Base-by-base conservation (phyloP, 2,888 invertebrate species). In the Pandemis heparana region DNA sequence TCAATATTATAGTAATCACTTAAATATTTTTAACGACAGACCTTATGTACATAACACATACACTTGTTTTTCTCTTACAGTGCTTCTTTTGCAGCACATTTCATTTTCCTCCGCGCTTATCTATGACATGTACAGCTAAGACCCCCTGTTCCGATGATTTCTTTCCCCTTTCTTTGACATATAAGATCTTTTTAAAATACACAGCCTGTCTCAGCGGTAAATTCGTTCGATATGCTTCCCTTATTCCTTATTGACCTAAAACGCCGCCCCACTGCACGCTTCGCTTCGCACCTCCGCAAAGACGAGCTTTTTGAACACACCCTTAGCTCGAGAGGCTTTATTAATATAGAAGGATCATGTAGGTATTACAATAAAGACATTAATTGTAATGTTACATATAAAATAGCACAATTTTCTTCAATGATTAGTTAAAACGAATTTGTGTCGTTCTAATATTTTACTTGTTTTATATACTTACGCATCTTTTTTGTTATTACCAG, bases 221-320 rank as follows among this genome's bases (percentile, higher is more conserved):
- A 68, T 63, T 69, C 68, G 56, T 48, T 69, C 62, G 67, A 63
- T 63, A 63, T 68, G 72, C 72, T 68, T 67, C 67, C 62, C 67
- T 72, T 68, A 62, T 64, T 69, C 73, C 73, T 69, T 73, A 73
- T 73, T 73, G 73, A 73, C 68, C 73, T 69, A 60, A 73, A 73
- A 62, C 67, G 69, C 39, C 66, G 70, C 72, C 72, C 73, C 63
- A 63, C 73, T 73, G 73, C 59, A 69, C 68, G 73, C 63, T 69
- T 18, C 63, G 68, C 16, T 69, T 73, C 73, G 64, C 73, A 73
- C 73, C 68, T 73, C 61, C 67, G 59, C 53, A 56, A 59, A 71
- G 59, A 48, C 67, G 56, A 67, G 46, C 48, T 53, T 48, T 72
- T 39, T 51, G 43, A 64, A 48, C 68, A 63, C 68, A 32, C 73